Percentiles rank a stretch among this genome's conserved stretches.
phyloP scores from a whole-genome alignment of 2,797 vertebrate species.

The Ataeniobius toweri region DNA sequence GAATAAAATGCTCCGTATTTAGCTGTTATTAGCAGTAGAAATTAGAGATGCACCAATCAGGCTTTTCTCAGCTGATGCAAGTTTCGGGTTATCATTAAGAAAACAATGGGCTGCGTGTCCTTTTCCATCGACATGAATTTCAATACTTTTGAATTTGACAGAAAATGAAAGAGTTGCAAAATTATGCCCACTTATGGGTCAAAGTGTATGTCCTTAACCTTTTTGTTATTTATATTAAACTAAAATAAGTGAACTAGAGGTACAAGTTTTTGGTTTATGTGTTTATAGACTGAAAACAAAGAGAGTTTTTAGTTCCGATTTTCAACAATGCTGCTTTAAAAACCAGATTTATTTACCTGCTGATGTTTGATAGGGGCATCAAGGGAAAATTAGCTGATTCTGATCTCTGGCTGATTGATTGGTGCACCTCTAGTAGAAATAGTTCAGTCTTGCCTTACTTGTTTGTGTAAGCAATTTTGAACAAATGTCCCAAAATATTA shows the following conservation, averaged over 20 bases:
- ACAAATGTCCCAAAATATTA: neutral
- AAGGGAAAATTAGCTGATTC: neutral
- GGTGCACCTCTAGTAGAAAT: slow-evolving; percentile 12
- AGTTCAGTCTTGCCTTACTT: neutral
- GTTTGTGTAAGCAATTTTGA: neutral
- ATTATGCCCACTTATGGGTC: neutral
- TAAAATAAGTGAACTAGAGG: neutral
- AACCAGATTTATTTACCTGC: no score
- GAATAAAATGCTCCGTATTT: neutral
- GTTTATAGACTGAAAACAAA: neutral
- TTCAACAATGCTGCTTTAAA: no score
- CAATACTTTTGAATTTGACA: no score
- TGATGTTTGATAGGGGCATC: neutral
- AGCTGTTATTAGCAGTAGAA: neutral
- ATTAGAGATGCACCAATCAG: slow-evolving; percentile 2
- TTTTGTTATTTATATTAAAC: neutral
- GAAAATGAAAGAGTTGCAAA: no score
- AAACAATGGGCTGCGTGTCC: no score
- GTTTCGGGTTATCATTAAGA: neutral
- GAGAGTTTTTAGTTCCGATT: no score
- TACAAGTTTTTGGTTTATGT: neutral
- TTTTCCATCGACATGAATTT: no score
- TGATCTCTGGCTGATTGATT: neutral
- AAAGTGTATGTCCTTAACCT: neutral
- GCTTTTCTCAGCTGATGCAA: neutral